Percentiles rank a stretch among this genome's conserved stretches.
These are phyloP conservation scores for Hassar affinis DNA, from an alignment of 2,113 vertebrate species.

Conservation along the genomic window DNA sequence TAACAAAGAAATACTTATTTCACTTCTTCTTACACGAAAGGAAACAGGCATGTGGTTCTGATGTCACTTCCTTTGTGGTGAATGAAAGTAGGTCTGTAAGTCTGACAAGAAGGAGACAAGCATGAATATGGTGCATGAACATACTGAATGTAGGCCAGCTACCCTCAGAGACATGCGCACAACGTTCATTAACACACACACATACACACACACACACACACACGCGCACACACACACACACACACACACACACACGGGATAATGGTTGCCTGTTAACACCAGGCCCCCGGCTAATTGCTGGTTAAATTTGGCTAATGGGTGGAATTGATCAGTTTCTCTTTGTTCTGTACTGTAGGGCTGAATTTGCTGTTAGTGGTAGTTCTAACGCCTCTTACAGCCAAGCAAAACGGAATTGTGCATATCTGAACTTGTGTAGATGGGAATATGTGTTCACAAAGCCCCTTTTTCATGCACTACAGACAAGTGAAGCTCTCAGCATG, in stretches of 20 bases:
- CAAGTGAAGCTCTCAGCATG: neutral
- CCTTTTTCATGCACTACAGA: neutral
- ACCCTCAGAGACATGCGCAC: conserved; percentile 25
- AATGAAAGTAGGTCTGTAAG: conserved; percentile 35
- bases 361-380: neutral
- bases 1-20: conserved; percentile 51
- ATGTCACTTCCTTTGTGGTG: conserved; percentile 50
- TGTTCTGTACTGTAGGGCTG: neutral
- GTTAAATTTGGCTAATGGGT: conserved; percentile 34
- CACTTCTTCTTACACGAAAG: conserved; percentile 24
- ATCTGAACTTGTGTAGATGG: neutral
- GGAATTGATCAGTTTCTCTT: conserved; percentile 24
- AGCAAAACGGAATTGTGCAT: neutral
- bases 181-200: conserved; percentile 8
- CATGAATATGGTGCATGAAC: conserved; percentile 27
- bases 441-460: neutral
- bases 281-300: neutral
- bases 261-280: conserved; percentile 17
- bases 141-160: conserved; percentile 44
- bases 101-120: conserved; percentile 33
- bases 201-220: too few relatives aligned
- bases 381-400: neutral
- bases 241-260: neutral
- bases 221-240: conserved; percentile 6
- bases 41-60: conserved; percentile 39